A percentile compares a stretch with the other conserved stretches of the same genome.
Evolutionary conservation across 2,888 invertebrate species (phyloP).

Genomic region (Apodemia mormo): DNA sequence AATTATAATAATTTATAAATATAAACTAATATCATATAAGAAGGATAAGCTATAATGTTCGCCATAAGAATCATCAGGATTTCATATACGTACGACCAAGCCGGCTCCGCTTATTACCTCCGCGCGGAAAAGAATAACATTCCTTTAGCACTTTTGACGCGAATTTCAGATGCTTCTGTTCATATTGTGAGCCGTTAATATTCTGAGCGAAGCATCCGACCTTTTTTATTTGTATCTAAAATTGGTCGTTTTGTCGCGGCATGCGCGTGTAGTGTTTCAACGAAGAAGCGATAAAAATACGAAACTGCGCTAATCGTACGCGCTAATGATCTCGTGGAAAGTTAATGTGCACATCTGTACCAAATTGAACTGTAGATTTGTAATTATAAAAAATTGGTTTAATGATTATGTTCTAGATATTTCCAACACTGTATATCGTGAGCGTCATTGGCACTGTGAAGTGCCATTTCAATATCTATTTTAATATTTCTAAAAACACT

Average conservation of each 20-base stretch:
- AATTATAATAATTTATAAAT: too few species aligned
- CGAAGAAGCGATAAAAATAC: slow-evolving; percentile 74
- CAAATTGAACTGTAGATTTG: too few species aligned
- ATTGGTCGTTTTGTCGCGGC: slow-evolving; percentile 81
- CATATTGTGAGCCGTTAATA: slow-evolving; percentile 81
- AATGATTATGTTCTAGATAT: too few species aligned
- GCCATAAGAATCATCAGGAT: slow-evolving; percentile 41
- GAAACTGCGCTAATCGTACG: slow-evolving; percentile 58
- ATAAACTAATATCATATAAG: neutral
- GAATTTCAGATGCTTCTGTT: slow-evolving; percentile 78
- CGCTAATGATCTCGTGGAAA: slow-evolving; percentile 55
- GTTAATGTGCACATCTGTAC: too few species aligned
- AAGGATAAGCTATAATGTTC: slow-evolving; percentile 1
- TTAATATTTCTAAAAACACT: too few species aligned
- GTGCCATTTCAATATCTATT: too few species aligned
- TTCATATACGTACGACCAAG: slow-evolving; percentile 75
- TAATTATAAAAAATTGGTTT: too few species aligned
- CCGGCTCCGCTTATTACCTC: slow-evolving; percentile 75
- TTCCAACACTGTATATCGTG: too few species aligned
- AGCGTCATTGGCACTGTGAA: too few species aligned
- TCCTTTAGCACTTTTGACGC: slow-evolving; percentile 79
- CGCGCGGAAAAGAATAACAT: slow-evolving; percentile 79
- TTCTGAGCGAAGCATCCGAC: slow-evolving; percentile 78
- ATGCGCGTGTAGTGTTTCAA: slow-evolving; percentile 63
- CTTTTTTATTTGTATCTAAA: slow-evolving; percentile 82